phyloP scores from a whole-genome alignment of 2,113 vertebrate species.

The Calonectris borealis region DNA sequence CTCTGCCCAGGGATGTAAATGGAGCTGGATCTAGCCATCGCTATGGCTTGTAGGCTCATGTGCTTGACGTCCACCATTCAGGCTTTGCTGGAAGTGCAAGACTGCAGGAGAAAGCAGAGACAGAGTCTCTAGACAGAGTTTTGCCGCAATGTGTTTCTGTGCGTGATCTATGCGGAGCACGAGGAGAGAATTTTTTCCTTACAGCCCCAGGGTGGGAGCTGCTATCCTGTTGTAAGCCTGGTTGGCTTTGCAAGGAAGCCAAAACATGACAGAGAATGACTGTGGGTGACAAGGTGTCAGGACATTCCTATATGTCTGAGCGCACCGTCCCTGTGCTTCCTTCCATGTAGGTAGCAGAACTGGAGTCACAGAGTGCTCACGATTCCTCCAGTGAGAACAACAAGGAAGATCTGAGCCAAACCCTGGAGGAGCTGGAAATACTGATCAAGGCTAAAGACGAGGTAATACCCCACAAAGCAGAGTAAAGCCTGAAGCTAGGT shows the following conservation, averaged over 20 bases:
- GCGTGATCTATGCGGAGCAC: background rate
- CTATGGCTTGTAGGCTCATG: background rate
- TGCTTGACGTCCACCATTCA: background rate
- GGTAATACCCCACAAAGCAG: constrained; percentile 64
- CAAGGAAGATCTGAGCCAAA: constrained; percentile 85
- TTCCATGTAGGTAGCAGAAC: constrained; percentile 81
- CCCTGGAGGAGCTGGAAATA: constrained; percentile 87
- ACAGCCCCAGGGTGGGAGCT: background rate
- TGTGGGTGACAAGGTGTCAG: background rate
- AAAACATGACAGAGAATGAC: fast-evolving
- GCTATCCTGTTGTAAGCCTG: background rate
- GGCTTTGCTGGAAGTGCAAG: background rate
- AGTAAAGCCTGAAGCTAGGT: background rate
- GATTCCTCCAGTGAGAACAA: constrained; percentile 75
- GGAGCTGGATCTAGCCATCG: background rate
- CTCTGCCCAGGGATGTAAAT: background rate
- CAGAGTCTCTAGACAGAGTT: background rate
- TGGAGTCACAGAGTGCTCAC: constrained; percentile 81
- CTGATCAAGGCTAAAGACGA: constrained; percentile 92
- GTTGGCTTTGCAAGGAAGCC: background rate
- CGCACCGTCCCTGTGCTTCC: fast-evolving
- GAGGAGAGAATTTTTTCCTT: background rate
- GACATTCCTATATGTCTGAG: background rate
- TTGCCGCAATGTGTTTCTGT: background rate
- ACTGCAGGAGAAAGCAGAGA: background rate